Evolutionary conservation across 2,113 vertebrate genomes (phyloP), one percentile per base, ranked within the genome.

Genomic region (Corythaeola cristata): DNA sequence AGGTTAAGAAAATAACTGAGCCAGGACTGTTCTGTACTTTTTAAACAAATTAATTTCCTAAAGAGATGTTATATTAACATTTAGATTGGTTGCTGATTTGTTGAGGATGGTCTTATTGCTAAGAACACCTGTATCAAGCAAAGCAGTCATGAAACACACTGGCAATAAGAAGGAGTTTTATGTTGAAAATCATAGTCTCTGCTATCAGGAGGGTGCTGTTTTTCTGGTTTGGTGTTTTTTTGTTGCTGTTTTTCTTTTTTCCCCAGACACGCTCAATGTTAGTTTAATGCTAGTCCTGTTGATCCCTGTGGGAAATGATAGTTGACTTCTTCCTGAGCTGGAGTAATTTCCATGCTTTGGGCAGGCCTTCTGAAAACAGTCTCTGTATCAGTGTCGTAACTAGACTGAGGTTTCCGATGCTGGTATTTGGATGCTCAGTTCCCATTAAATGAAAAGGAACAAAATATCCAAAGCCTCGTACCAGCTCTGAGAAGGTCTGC

Each of bases 221-320:
- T 88, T 74, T 45, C 15, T 49, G 12, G 3, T 47, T 62, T 45
- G 10, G 7, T 28, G 49, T 2, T 4, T 39, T 49, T 4, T 11
- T 47, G 20, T 8, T 12, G 2, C 2, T 35, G 56, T 16, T 53
- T 68, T 33, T 18, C 15, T 20, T 35, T 60, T 72, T 44, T 2
- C 2, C 5, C 11, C n/a, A 20, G 22, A 52, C 12, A 33, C 3
- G 5, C 3, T 59, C 5, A 41, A 5, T 3, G 1, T 33, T 50
- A 23, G 4, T n/a, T 50, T 26, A 8, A 21, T 60, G n/a, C 26
- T 58, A 0, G 45, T 71, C 9, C 41, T 3, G 1, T 4, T 22
- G 44, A 8, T 2, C 12, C 9, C n/a, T 5, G 1, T 3, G 16
- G 47, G 41, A 88, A 33, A 26, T 30, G 64, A 21, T 11, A 2